Evolutionary conservation across 2,888 invertebrate species (phyloP).

Genomic region (Pachycephus smyrnensis): DNA sequence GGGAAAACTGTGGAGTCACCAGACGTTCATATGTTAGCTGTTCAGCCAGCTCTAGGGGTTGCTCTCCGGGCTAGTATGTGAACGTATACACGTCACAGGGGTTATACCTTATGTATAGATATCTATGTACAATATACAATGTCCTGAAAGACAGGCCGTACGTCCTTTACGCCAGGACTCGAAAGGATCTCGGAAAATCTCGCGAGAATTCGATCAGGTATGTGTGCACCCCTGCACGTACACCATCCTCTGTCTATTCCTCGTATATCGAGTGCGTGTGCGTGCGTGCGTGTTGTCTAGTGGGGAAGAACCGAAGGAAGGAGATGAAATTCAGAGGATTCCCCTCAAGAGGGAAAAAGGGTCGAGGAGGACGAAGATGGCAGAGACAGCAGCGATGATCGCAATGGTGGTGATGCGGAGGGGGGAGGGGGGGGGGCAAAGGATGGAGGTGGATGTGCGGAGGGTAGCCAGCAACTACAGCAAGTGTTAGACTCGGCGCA

Average conservation of each 20-base stretch:
- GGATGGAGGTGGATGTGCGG: neutral
- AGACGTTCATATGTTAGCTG: constrained; percentile 65
- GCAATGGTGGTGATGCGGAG: neutral
- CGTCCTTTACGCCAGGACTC: too few relatives aligned
- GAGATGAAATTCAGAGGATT: constrained; percentile 13
- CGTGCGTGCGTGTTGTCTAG: neutral
- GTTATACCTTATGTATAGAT: too few relatives aligned
- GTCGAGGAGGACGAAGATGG: constrained; percentile 14
- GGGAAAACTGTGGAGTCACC: constrained; percentile 64
- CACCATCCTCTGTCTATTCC: too few relatives aligned
- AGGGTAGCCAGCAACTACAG: constrained; percentile 4
- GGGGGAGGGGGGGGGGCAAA: neutral
- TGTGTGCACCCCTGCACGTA: too few relatives aligned
- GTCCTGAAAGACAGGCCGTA: too few relatives aligned
- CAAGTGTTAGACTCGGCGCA: constrained; percentile 4
- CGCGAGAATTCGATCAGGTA: too few relatives aligned
- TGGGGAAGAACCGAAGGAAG: neutral
- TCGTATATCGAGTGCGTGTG: constrained; percentile 6
- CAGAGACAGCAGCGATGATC: constrained; percentile 8
- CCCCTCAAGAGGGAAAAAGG: neutral
- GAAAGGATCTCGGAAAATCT: too few relatives aligned
- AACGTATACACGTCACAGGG: too few relatives aligned
- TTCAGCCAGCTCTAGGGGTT: constrained; percentile 18
- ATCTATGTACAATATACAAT: too few relatives aligned
- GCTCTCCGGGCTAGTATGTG: too few relatives aligned